Evolutionary conservation across 2,113 vertebrate genomes (phyloP), one percentile per base, ranked within the genome.

Genomic region (Rana temporaria): DNA sequence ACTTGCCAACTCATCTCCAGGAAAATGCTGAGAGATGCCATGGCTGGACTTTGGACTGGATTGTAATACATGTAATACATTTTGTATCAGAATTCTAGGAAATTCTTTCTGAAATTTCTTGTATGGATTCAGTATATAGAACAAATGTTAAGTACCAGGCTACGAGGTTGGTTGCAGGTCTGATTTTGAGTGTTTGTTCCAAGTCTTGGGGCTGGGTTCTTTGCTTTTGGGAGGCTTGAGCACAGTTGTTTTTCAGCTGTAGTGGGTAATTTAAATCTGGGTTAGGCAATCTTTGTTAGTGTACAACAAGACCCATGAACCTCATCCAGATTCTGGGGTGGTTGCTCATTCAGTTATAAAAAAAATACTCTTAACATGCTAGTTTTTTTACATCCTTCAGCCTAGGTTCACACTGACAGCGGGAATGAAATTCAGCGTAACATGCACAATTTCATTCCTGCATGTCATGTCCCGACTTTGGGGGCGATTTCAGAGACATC

Each of bases 21-120:
- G 74, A 77, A 77, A 77, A 77, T 62, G 4, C 42, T 12, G 56
- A 42, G 34, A 75, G 72, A 42, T 75, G 57, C 57, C 72, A 75
- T 57, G 34, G 19, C 56, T 62, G 72, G 72, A 34, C 16, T 20
- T 17, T n/a, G n/a, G n/a, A n/a, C n/a, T n/a, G 22, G 32, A 42
- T 22, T 75, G 7, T 19, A 60, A 22, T 60, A 60, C 20, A n/a
- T 22, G 8, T 48, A 48, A 14, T 11, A 56, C 60, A 24, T 20
- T 24, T 60, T 22, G 72, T 75, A 75, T 42, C 56, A 17, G 72
- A 22, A 38, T 75, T 75, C 72, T 75, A 75, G 72, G 72, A 75
- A 75, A 75, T 57, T 56, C 32, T 75, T n/a, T 32, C 56, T 42
- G 34, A 74, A 32, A 15, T 48, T 48, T 48, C 30, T 75, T 75